Percentiles rank a stretch among this genome's conserved stretches.
phyloP scores from a whole-genome alignment of 2,797 vertebrate species.

The Sebastes glaucus region DNA sequence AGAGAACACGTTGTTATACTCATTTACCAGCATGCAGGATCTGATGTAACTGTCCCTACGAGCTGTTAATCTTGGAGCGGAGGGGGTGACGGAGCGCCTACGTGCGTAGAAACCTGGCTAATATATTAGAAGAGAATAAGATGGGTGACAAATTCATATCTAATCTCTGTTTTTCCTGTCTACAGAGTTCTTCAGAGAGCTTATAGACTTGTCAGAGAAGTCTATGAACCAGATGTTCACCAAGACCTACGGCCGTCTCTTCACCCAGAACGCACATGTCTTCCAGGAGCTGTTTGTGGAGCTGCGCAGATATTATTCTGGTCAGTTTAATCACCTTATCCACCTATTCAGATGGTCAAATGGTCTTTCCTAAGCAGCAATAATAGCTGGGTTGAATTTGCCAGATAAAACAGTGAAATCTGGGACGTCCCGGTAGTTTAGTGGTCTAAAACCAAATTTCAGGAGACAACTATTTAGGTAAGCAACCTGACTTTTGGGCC shows the following conservation, averaged over 20 bases:
- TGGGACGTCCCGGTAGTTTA: background rate
- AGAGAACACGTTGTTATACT: slow-evolving; percentile 47
- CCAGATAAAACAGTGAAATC: background rate
- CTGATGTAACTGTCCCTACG: slow-evolving; percentile 53
- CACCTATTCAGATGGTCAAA: background rate
- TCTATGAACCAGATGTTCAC: slow-evolving; percentile 91
- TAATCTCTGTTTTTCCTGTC: slow-evolving; percentile 31
- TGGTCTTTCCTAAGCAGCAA: background rate
- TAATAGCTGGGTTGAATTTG: background rate
- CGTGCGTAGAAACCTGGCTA: slow-evolving; percentile 30
- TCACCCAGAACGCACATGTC: slow-evolving; percentile 87
- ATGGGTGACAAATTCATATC: slow-evolving; percentile 32
- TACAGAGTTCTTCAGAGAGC: slow-evolving; percentile 89
- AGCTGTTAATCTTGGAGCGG: slow-evolving; percentile 42
- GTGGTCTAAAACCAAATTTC: background rate
- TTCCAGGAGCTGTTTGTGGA: slow-evolving; percentile 90
- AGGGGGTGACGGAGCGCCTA: slow-evolving; percentile 24
- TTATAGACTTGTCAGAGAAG: slow-evolving; percentile 88
- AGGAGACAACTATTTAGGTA: background rate
- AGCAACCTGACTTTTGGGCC: background rate
- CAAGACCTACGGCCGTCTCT: slow-evolving; percentile 89
- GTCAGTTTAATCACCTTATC: slow-evolving; percentile 55
- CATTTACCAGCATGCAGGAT: slow-evolving; percentile 51
- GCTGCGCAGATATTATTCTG: slow-evolving; percentile 87
- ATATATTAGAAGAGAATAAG: slow-evolving; percentile 23